These are phyloP conservation scores for Pterobdella sp. DNA, from an alignment of 2,888 invertebrate species.

Conservation along the genomic window DNA sequence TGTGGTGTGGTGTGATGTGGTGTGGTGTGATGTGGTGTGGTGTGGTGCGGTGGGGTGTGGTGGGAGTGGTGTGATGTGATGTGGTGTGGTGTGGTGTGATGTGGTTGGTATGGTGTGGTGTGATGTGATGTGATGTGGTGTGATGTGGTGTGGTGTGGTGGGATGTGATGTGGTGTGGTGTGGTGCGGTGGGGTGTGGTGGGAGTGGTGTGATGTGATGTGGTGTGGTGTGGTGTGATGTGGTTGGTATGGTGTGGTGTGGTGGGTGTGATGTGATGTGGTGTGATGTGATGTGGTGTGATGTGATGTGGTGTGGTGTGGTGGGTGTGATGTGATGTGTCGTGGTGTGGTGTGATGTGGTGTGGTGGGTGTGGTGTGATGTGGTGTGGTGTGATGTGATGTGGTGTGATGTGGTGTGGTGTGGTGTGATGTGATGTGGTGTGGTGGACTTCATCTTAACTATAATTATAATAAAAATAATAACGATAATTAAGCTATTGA, in stretches of 20 bases:
- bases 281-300: neutral
- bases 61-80: neutral
- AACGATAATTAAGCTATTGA: too few relatives aligned
- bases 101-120: constrained; percentile 57
- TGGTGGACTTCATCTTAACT: neutral
- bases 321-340: neutral
- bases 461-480: neutral
- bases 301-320: neutral
- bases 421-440: neutral
- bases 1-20: neutral
- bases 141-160: too few relatives aligned
- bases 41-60: neutral
- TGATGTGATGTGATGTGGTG: constrained; percentile 3
- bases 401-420: neutral
- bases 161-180: too few relatives aligned
- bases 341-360: neutral
- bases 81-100: constrained; percentile 17
- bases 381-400: neutral
- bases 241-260: neutral
- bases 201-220: too few relatives aligned
- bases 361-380: neutral
- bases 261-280: neutral
- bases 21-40: neutral
- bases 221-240: too few relatives aligned
- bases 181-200: too few relatives aligned